phyloP scores from a whole-genome alignment of 1,140 invertebrate species.

The Tyrophagus putrescentiae region DNA sequence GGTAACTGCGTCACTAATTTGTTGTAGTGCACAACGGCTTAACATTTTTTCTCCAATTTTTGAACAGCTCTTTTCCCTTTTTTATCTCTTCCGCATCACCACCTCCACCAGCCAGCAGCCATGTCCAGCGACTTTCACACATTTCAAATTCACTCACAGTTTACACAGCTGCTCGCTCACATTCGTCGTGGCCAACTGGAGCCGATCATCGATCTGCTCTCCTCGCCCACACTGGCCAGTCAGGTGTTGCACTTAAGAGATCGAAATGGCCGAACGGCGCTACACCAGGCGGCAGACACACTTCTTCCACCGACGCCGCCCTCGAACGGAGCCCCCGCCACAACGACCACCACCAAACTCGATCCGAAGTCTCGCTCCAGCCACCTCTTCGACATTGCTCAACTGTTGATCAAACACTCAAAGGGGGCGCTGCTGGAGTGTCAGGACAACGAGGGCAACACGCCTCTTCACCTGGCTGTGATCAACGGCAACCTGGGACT shows the following conservation, averaged over 20 bases:
- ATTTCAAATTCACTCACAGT: slow-evolving; percentile 10
- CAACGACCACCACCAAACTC: too few relatives aligned
- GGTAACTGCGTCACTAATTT: too few relatives aligned
- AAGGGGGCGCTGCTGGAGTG: slow-evolving; percentile 58
- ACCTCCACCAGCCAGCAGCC: too few relatives aligned
- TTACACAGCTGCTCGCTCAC: background rate
- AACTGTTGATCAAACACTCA: slow-evolving; percentile 44
- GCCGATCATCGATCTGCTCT: background rate
- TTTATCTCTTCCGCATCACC: too few relatives aligned
- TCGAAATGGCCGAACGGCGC: slow-evolving; percentile 62
- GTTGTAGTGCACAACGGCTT: too few relatives aligned
- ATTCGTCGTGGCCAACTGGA: slow-evolving; percentile 7
- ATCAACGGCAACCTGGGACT: slow-evolving; percentile 66
- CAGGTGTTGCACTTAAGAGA: slow-evolving; percentile 39
- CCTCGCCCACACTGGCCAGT: background rate
- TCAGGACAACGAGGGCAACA: slow-evolving; percentile 80
- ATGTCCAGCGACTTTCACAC: background rate
- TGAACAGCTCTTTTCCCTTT: too few relatives aligned
- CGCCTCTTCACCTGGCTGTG: slow-evolving; percentile 75
- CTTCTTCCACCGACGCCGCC: background rate
- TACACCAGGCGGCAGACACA: slow-evolving; percentile 69
- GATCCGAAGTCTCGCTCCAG: background rate
- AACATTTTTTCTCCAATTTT: too few relatives aligned
- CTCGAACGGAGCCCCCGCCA: too few relatives aligned
- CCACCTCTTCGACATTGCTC: background rate